A percentile compares a stretch with the other conserved stretches of the same genome.
Evolutionary conservation across 53 echinoderm and acorn worm genomes (phyloP).

Genomic region (Henricia sp.): DNA sequence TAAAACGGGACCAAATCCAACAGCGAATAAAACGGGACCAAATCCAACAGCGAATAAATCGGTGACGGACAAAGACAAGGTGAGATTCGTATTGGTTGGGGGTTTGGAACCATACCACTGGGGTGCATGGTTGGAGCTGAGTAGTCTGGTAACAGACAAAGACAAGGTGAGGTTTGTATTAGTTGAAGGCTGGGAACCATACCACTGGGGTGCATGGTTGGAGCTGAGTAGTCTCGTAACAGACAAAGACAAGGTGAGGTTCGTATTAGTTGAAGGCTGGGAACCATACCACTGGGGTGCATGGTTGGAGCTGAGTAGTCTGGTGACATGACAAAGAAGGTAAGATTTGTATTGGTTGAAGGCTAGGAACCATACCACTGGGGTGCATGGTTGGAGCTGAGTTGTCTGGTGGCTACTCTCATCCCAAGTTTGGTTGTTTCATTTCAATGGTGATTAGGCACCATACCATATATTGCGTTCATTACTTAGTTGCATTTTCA

Average conservation of each 20-base stretch:
- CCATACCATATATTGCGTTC: no score
- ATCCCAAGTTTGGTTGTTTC: slow-evolving; percentile 76
- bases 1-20: no score
- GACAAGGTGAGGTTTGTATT: slow-evolving; percentile 81
- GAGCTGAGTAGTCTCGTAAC: slow-evolving; percentile 85
- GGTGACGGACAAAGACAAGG: no score
- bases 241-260: slow-evolving; percentile 85
- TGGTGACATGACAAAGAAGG: slow-evolving; percentile 87
- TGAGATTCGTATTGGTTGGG: no score
- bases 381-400: slow-evolving; percentile 93
- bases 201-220: slow-evolving; percentile 95
- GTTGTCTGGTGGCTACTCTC: slow-evolving; percentile 78
- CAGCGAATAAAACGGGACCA: no score
- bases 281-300: slow-evolving; percentile 89
- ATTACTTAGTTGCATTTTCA: no score
- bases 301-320: slow-evolving; percentile 82
- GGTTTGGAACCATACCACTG: slow-evolving; percentile 44
- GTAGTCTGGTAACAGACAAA: slow-evolving; percentile 81
- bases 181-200: slow-evolving; percentile 77
- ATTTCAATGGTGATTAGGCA: no score
- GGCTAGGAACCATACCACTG: slow-evolving; percentile 83
- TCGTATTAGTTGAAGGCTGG: no score
- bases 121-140: slow-evolving; percentile 92
- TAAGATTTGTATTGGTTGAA: slow-evolving; percentile 73
- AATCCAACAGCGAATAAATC: no score